Evolutionary conservation across 2,888 invertebrate genomes (phyloP), one percentile per base, ranked within the genome.

Genomic region (Holacanthella duospinosa): DNA sequence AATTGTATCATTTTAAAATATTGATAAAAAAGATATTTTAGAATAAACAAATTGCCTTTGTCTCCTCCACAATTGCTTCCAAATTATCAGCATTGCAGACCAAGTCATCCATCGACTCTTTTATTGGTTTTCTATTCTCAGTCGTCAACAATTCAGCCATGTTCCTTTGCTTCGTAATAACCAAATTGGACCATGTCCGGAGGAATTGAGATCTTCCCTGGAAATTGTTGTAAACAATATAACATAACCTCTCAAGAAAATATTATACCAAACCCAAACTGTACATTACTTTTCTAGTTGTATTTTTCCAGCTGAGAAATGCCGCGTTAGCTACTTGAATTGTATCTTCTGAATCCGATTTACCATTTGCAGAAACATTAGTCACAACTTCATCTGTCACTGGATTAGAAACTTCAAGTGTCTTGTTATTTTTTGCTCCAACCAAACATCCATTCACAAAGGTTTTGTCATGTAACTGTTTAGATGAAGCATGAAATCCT

Each of bases 51-150:
- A 93, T 84, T 72, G 95, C 84, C 58, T 91, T 83, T 0, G 93
- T 91, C 77, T 95, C 91, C 77, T 95, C 96, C 0, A 95, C 85
- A 79, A 88, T 99, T 91, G 93, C 97, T 75, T 99, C 96, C 19
- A 97, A 80, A 77, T 93, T 99, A 0, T 89, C 86, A 74, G 89
- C 90, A 0, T 94, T 95, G 79, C 97, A 99, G 2, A 78, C 79
- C 1, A 97, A 84, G 81, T 99, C 99, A 29, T 87, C 91, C 68
- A 83, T 80, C 0, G 97, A 82, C 79, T 99, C 97, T 9, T 81
- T 79, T 26, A 95, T 76, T 0, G 95, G 91, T 78, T 99, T 99
- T 0, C 99, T 99, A 60, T 86, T 85, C 78, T 93, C 93, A 1
- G 84, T 81, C 0, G 90, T 90, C 75, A 94, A 82, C 55, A 93